phyloP scores from a whole-genome alignment of 2,888 invertebrate species.

The Cephus rjabovi region DNA sequence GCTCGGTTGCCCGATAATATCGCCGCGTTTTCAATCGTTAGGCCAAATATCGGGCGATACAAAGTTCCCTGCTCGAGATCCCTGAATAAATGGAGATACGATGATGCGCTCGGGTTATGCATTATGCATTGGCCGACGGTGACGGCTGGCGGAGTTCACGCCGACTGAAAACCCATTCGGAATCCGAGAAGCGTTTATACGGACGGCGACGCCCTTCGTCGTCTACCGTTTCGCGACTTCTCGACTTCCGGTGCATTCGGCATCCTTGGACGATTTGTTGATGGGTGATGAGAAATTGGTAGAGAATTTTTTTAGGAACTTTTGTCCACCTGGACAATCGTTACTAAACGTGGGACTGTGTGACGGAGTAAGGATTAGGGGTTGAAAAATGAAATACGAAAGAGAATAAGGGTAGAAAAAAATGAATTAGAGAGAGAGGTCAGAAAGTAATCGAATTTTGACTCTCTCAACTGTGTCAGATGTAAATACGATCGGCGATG shows the following conservation, averaged over 20 bases:
- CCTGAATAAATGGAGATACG: slow-evolving; percentile 62
- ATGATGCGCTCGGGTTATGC: slow-evolving; percentile 62
- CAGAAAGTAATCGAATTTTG: neutral
- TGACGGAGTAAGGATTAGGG: neutral
- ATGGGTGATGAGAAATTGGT: neutral
- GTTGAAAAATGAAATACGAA: neutral
- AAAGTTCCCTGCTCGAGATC: neutral
- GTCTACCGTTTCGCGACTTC: neutral
- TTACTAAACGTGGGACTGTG: neutral
- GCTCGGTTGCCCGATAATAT: neutral
- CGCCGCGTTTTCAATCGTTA: neutral
- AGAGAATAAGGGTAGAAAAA: neutral
- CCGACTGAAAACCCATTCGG: neutral
- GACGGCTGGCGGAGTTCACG: neutral
- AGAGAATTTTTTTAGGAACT: neutral
- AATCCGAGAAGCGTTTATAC: neutral
- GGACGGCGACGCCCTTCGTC: neutral
- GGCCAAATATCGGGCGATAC: neutral
- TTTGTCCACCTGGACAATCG: neutral
- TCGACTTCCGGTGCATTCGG: neutral
- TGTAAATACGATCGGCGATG: neutral
- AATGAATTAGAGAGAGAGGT: neutral
- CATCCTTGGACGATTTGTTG: neutral
- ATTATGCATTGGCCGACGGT: slow-evolving; percentile 58
- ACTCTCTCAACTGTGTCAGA: neutral